phyloP scores from a whole-genome alignment of 2,888 invertebrate genomes.

The Oconnorella tubifera region DNA sequence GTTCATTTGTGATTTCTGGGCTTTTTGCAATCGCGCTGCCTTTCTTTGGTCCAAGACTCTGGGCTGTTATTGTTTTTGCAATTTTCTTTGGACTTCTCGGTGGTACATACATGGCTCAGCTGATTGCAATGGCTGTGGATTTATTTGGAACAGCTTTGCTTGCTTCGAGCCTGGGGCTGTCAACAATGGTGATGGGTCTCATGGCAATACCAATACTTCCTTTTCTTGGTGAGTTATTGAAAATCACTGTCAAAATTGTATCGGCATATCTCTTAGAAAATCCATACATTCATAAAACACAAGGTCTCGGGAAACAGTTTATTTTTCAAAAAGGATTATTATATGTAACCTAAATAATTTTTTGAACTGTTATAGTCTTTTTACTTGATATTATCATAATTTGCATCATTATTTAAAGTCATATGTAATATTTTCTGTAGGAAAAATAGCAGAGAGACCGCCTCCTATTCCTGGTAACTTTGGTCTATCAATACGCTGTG shows the following conservation, averaged over 20 bases:
- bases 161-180: constrained; percentile 26
- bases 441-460: background rate
- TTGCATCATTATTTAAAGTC: background rate
- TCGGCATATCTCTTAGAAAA: background rate
- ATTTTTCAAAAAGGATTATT: background rate
- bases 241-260: background rate
- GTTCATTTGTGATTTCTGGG: constrained; percentile 21
- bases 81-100: constrained; percentile 22
- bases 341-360: too few relatives aligned
- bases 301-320: background rate
- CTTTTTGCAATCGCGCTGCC: constrained; percentile 17
- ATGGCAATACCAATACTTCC: constrained; percentile 25
- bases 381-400: background rate
- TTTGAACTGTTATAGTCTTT: background rate
- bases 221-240: constrained; percentile 25
- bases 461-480: background rate
- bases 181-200: constrained; percentile 31
- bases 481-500: constrained; percentile 3
- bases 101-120: constrained; percentile 28
- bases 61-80: background rate
- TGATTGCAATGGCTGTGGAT: constrained; percentile 28
- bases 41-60: background rate
- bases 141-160: constrained; percentile 26
- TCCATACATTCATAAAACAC: background rate
- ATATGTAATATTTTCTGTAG: background rate